A percentile compares a stretch with the other conserved stretches of the same genome.
These are phyloP conservation scores for Teleogryllus oceanicus DNA, from an alignment of 2,888 invertebrate species.

Conservation along the genomic window DNA sequence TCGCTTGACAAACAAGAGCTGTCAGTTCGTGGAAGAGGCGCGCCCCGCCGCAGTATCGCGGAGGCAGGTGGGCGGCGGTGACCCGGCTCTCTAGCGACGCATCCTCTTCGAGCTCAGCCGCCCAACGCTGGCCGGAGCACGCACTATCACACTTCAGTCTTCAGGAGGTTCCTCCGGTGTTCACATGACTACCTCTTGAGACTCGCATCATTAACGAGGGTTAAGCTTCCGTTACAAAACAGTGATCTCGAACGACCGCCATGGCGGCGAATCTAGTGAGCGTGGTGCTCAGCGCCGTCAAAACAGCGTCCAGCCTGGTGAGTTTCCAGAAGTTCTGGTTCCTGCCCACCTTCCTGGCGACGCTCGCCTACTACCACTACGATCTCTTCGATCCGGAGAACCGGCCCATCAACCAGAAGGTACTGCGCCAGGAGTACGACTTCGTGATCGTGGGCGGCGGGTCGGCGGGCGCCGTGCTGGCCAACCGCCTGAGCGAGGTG, in stretches of 20 bases:
- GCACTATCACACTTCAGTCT: too few relatives aligned
- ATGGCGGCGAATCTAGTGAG: constrained; percentile 41
- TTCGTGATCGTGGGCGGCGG: constrained; percentile 81
- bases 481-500: constrained; percentile 74
- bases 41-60: background rate
- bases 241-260: too few relatives aligned
- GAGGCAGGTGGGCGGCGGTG: background rate
- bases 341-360: constrained; percentile 69
- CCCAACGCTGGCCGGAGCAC: too few relatives aligned
- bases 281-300: constrained; percentile 63
- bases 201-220: too few relatives aligned
- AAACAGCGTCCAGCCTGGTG: constrained; percentile 68
- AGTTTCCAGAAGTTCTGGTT: constrained; percentile 64
- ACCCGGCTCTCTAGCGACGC: background rate
- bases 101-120: too few relatives aligned
- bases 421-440: constrained; percentile 69
- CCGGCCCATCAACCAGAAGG: constrained; percentile 58
- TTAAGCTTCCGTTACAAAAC: background rate
- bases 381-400: constrained; percentile 82
- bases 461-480: constrained; percentile 76
- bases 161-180: too few relatives aligned
- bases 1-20: too few relatives aligned
- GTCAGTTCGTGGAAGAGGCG: too few relatives aligned
- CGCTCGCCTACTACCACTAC: constrained; percentile 78
- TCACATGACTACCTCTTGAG: too few relatives aligned